A percentile compares a stretch with the other conserved stretches of the same genome.
Conservation (phyloP, 2,113 vertebrate genomes). For the Pelmatolapia mariae region DNA sequence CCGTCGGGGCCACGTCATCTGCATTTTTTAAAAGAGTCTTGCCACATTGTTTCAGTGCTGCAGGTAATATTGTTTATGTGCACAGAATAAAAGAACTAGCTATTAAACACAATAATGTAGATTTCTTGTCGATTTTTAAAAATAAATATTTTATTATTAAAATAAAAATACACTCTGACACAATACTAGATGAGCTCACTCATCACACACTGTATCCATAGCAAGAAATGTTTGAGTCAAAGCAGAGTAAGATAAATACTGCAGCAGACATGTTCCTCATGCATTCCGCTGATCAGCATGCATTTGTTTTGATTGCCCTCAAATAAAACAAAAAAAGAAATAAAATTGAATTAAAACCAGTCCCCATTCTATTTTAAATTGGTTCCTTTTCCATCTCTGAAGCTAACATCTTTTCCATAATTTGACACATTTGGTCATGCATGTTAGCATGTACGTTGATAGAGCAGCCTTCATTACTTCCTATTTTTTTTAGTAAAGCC, state of each 20-base stretch:
- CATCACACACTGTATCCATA: conserved; percentile 26
- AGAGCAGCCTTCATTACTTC: background rate
- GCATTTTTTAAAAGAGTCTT: background rate
- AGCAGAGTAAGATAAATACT: conserved; percentile 19
- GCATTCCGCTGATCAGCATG: conserved; percentile 38
- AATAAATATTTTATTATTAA: background rate
- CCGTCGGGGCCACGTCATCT: background rate
- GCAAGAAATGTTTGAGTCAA: conserved; percentile 30
- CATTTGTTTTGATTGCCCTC: conserved; percentile 46
- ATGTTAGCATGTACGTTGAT: background rate
- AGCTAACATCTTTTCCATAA: conserved; percentile 75
- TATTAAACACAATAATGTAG: background rate
- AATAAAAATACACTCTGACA: background rate
- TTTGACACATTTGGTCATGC: conserved; percentile 39
- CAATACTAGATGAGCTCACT: conserved; percentile 5
- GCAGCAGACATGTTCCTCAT: conserved; percentile 36
- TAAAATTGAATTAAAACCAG: conserved; percentile 31
- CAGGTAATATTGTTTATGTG: background rate
- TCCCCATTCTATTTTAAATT: conserved; percentile 35
- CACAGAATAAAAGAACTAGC: background rate
- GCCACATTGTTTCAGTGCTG: background rate
- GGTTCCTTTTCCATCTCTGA: conserved; percentile 29
- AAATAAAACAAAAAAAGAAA: background rate
- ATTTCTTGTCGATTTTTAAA: background rate
- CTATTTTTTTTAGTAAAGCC: background rate